Evolutionary conservation across 2,797 vertebrate species (phyloP), one percentile per base, ranked within the genome.

Genomic region (Danio tinwini): DNA sequence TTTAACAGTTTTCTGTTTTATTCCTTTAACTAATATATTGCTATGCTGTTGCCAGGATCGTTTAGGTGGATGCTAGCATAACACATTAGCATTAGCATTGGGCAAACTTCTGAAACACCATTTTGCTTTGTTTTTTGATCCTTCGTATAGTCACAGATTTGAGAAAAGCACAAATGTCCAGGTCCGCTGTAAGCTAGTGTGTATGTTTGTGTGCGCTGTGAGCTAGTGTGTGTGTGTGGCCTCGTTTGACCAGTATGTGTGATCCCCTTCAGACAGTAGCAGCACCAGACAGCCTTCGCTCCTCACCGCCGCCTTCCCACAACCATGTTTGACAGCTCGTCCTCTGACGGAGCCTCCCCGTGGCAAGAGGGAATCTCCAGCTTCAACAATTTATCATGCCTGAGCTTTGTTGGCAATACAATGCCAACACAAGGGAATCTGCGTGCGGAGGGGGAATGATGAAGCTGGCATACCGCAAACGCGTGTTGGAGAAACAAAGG

Each of bases 341-440:
- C 85, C 72, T 80, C 83, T 73, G 80, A 82, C 80, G 55, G 78
- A 85, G 58, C 63, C 62, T 73, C 81, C 83, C 81, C 45, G 82
- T 71, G 80, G 84, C 82, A 77, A 75, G 55, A 80, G 74, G 61
- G 55, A 80, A 77, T 82, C 81, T 82, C 71, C 0, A 78, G 82
- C 82, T 81, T 86, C 78, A 86, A 84, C 83, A 78, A 84, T 86
- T 86, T 84, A 84, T 84, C 68, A 81, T 81, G 53, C 19, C 69
- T 78, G 82, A 82, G 80, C 75, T 81, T 84, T 87, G 86, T 87
- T 87, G 84, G 86, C 84, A 84, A 82, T 78, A 87, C 86, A 87
- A 80, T 87, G 86, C 84, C 84, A 85, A 61, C 70, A 76, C 63
- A 52, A 85, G 78, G 69, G 72, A 78, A 52, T 74, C 49, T 49